Percentiles rank a stretch among this genome's conserved stretches.
phyloP scores from a whole-genome alignment of 2,888 invertebrate genomes.

The Bombylius major region DNA sequence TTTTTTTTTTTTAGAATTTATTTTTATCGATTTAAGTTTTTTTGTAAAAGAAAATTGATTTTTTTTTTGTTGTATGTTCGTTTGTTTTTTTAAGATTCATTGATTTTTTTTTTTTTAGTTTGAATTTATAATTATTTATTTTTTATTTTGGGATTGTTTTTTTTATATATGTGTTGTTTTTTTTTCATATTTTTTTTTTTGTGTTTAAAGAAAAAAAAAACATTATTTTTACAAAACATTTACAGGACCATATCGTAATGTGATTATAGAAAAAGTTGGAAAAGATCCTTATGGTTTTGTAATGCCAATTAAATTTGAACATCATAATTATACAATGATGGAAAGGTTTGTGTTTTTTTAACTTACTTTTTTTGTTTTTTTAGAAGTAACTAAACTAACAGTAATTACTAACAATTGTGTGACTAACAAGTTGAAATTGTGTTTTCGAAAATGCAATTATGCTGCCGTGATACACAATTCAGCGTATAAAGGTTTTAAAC shows the following conservation, averaged over 20 bases:
- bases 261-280: conserved; percentile 26
- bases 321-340: conserved; percentile 70
- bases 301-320: conserved; percentile 48
- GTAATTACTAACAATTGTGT: too few relatives aligned
- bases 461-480: too few relatives aligned
- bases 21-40: conserved; percentile 4
- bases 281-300: conserved; percentile 32
- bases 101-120: conserved; percentile 1
- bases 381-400: too few relatives aligned
- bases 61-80: neutral
- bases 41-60: too few relatives aligned
- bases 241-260: conserved; percentile 27
- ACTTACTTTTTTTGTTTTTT: too few relatives aligned
- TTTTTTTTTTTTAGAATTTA: neutral
- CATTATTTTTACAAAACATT: conserved; percentile 6
- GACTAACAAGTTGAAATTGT: too few relatives aligned
- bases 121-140: conserved; percentile 2
- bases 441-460: too few relatives aligned
- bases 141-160: conserved; percentile 9
- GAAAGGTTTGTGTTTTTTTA: conserved; percentile 37
- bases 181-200: neutral
- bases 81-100: conserved; percentile 6
- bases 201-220: neutral
- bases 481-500: too few relatives aligned
- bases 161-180: conserved; percentile 6